A percentile compares a stretch with the other conserved stretches of the same genome.
Conservation (phyloP, 35 echinoderm and acorn worm genomes). For the Amphiura filiformis region DNA sequence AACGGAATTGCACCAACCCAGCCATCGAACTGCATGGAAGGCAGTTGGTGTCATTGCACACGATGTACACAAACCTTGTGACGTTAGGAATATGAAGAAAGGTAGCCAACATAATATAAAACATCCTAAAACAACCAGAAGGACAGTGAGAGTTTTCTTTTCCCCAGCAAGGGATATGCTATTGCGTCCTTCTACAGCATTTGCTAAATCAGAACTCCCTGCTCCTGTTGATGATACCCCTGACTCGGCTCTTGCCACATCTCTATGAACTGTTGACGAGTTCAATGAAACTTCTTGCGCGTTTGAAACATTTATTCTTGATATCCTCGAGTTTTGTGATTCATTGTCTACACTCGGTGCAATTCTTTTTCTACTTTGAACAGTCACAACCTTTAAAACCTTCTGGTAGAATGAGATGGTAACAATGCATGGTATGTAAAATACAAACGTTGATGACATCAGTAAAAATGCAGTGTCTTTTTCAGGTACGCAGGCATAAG, state of each 20-base stretch:
- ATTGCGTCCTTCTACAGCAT: background rate
- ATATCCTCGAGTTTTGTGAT: too few species aligned
- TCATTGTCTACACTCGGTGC: background rate
- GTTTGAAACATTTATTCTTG: too few species aligned
- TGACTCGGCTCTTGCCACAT: too few species aligned
- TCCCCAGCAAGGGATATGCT: slow-evolving; percentile 42
- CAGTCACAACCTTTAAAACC: background rate
- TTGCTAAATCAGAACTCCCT: too few species aligned
- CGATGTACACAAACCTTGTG: slow-evolving; percentile 7
- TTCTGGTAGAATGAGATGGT: background rate
- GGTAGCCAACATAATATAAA: slow-evolving; percentile 83
- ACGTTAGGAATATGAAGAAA: slow-evolving; percentile 59
- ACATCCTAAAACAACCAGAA: slow-evolving; percentile 56
- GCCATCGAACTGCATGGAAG: slow-evolving; percentile 62
- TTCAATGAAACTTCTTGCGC: too few species aligned
- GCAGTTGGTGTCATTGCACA: background rate
- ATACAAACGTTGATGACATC: background rate
- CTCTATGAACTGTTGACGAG: too few species aligned
- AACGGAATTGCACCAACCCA: slow-evolving; percentile 82
- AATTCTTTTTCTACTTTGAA: background rate
- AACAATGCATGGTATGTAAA: background rate
- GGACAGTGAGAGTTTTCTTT: slow-evolving; percentile 38
- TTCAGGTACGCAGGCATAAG: background rate
- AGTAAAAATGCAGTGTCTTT: background rate
- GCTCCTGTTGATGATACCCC: too few species aligned